Percentiles rank a stretch among this genome's conserved stretches.
phyloP scores from a whole-genome alignment of 2,113 vertebrate genomes.

The Erythrolamprus reginae region DNA sequence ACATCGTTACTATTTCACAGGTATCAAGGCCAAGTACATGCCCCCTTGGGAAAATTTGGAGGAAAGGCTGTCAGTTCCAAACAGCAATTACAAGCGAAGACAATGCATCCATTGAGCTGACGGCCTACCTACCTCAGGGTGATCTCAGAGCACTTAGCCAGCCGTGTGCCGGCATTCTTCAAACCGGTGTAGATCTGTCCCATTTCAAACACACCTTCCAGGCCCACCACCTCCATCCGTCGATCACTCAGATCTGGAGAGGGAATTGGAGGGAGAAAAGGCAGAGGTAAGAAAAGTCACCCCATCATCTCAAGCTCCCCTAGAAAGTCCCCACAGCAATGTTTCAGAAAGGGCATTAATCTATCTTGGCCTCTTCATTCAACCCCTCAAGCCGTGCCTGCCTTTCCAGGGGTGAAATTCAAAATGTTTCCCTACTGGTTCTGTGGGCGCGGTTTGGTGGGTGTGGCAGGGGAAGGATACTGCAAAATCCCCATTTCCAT shows the following conservation, averaged over 20 bases:
- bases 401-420: background rate
- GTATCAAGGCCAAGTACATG: background rate
- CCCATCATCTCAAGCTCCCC: too few species aligned
- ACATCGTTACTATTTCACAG: background rate
- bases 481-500: too few species aligned
- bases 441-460: too few species aligned
- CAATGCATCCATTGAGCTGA: background rate
- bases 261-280: background rate
- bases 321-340: background rate
- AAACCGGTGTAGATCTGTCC: constrained; percentile 91
- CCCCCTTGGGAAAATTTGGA: background rate
- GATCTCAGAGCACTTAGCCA: constrained; percentile 88
- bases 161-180: constrained; percentile 81
- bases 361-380: background rate
- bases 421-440: too few species aligned
- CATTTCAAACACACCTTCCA: constrained; percentile 91
- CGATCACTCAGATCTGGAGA: constrained; percentile 82
- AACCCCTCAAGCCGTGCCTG: background rate
- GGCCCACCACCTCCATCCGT: constrained; percentile 85
- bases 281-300: background rate
- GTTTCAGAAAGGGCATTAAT: background rate
- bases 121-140: constrained; percentile 77
- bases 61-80: background rate
- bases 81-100: background rate
- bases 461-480: too few species aligned